phyloP scores from a whole-genome alignment of 2,888 invertebrate genomes.

The Torymus aiolomorphi region DNA sequence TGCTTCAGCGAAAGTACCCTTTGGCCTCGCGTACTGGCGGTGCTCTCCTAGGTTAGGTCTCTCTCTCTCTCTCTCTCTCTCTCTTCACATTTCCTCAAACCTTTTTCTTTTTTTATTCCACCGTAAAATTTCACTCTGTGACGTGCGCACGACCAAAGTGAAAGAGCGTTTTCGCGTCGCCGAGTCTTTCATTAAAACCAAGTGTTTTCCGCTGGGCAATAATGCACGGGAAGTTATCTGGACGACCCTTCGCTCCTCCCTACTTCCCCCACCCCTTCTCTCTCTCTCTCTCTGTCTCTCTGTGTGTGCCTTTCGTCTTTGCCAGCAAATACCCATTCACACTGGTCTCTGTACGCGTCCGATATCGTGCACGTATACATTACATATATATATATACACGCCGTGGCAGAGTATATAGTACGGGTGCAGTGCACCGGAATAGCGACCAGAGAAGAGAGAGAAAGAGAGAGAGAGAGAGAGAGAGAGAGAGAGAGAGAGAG shows the following conservation, averaged over 20 bases:
- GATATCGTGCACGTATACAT: neutral
- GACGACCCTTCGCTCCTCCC: neutral
- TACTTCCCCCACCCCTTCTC: neutral
- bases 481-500: too few species aligned
- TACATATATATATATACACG: too few species aligned
- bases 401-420: too few species aligned
- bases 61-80: conserved; percentile 10
- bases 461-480: too few species aligned
- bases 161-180: neutral
- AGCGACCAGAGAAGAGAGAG: too few species aligned
- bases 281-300: neutral
- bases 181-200: conserved; percentile 39
- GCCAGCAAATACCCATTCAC: neutral
- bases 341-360: neutral
- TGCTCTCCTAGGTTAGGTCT: conserved; percentile 12
- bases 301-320: neutral
- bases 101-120: conserved; percentile 26
- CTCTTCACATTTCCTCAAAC: neutral
- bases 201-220: conserved; percentile 30
- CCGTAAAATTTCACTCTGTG: conserved; percentile 35
- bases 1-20: conserved; percentile 17
- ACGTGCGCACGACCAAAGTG: neutral
- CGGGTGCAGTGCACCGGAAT: too few species aligned
- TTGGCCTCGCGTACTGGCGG: neutral
- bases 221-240: conserved; percentile 30